A percentile compares a stretch with the other conserved stretches of the same genome.
These are phyloP conservation scores for Litocranius walleri DNA, from an alignment of 2,113 vertebrate species.

Conservation along the genomic window DNA sequence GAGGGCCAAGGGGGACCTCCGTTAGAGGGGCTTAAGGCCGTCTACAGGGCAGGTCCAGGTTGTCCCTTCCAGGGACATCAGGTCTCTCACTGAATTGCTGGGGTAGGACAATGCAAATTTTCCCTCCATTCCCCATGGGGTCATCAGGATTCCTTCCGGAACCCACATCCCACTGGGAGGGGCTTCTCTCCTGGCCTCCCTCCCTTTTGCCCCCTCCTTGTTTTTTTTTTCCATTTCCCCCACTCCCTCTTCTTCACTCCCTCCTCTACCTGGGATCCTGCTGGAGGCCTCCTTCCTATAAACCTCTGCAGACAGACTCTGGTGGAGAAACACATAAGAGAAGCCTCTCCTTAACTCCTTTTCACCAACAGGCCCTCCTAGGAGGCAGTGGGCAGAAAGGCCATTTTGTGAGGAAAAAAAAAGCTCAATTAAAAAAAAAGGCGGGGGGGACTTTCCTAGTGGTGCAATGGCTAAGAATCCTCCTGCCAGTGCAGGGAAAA, in stretches of 20 bases:
- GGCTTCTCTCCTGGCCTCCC: neutral
- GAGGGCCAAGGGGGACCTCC: too few relatives aligned
- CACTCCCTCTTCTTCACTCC: fast-evolving
- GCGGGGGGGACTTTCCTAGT: neutral
- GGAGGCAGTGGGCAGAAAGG: too few relatives aligned
- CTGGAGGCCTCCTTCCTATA: neutral
- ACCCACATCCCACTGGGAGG: fast-evolving
- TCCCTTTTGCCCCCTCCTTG: too few relatives aligned
- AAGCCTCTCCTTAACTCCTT: neutral
- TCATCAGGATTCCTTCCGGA: fast-evolving
- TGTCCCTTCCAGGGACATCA: neutral
- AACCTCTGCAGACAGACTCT: neutral
- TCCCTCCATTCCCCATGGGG: fast-evolving
- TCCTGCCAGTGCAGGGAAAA: neutral
- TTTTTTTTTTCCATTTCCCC: neutral
- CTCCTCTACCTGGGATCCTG: neutral
- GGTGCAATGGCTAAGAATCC: neutral
- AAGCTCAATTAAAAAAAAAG: neutral
- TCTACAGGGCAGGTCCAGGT: neutral
- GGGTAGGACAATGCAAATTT: too few relatives aligned
- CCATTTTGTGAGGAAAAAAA: neutral
- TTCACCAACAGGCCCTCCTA: neutral
- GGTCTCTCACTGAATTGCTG: neutral
- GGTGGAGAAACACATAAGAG: neutral
- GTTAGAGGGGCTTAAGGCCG: neutral